Evolutionary conservation across 2,888 invertebrate genomes (phyloP), one percentile per base, ranked within the genome.

Genomic region (Drosophila falleni): DNA sequence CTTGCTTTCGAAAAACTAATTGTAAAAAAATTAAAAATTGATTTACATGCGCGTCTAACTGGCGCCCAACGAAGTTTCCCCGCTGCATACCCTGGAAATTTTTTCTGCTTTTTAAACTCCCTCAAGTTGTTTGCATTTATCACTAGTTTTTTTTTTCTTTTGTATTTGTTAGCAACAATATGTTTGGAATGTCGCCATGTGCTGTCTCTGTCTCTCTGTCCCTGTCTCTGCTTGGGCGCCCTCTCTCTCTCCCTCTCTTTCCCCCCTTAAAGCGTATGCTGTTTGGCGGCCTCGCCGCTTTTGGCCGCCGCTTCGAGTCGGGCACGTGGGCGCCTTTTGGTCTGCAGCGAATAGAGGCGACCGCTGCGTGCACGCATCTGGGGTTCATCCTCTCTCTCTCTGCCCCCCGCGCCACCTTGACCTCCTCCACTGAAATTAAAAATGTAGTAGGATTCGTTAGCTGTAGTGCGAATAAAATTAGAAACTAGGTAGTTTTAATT

Each of bases 261-360:
- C 44, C 9, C 51, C 15, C 35, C 78, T 91, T 91, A 93, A 79
- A 93, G 91, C 68, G 93, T 92, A 51, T 93, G 91, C 81, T 92
- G 92, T 77, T 93, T 93, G 80, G 80, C 86, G 61, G 78, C 80
- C 41, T 90, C 90, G 62, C 80, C 81, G 64, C 90, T 77, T 62
- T 89, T 90, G 69, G 90, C 85, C 67, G 91, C 85, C 33, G 89
- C 79, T 54, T 90, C 80, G 56, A 90, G 90, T 74, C 91, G 90
- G 70, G 90, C 82, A 78, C 92, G 91, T 83, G 91, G 89, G 78
- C 92, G 92, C 83, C 90, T 85, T 72, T 92, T 92, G 50, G 92
- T 91, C 87, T 93, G 93, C 71, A 93, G 77, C 53, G 93, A 93
- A 81, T 92, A 92, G 16, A 93, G 78, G 23, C 93, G 90, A 29